Conservation (phyloP, 2,113 vertebrate species). For the Axis porcinus region DNA sequence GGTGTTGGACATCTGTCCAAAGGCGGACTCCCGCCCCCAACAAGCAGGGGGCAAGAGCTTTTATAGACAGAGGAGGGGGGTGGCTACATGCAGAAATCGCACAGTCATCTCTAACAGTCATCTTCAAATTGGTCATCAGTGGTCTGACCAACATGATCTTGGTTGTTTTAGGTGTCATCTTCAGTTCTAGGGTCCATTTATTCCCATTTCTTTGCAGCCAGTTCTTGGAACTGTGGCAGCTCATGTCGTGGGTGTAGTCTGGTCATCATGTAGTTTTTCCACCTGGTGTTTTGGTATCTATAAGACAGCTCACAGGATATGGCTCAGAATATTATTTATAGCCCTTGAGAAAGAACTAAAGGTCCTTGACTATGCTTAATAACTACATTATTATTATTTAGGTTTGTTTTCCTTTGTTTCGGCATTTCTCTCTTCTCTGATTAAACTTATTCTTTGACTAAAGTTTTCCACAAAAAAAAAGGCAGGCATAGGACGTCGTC, state of each 20-base stretch:
- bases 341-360: background rate
- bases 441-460: background rate
- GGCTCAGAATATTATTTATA: background rate
- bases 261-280: background rate
- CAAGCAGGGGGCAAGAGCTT: background rate
- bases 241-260: background rate
- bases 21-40: background rate
- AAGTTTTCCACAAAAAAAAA: background rate
- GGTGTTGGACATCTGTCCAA: background rate
- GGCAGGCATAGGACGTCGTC: background rate
- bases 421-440: background rate
- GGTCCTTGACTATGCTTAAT: background rate
- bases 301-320: background rate
- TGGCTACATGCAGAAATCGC: background rate
- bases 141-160: background rate
- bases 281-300: background rate
- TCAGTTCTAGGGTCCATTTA: background rate
- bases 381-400: background rate
- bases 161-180: background rate
- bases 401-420: background rate
- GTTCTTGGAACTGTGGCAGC: background rate
- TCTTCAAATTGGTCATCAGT: background rate
- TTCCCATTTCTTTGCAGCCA: background rate
- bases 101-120: background rate
- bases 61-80: background rate